Percentiles rank a stretch among this genome's conserved stretches.
Conservation (phyloP, 2,888 invertebrate genomes). For the Drosophila kuntzei region DNA sequence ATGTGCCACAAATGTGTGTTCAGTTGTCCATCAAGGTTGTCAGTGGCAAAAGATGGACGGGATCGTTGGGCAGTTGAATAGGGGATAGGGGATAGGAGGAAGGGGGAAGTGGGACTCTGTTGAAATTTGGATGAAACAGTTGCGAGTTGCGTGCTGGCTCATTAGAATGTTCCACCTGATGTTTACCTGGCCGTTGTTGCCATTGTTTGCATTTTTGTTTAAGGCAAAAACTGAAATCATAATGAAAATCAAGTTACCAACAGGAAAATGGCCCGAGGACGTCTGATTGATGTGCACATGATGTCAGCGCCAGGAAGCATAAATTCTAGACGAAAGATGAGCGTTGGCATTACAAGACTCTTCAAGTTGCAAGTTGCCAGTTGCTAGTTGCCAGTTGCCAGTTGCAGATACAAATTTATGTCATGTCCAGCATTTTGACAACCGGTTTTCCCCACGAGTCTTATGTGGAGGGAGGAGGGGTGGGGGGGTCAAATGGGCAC, state of each 20-base stretch:
- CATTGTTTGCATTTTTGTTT: constrained; percentile 36
- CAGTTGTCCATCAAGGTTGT: constrained; percentile 74
- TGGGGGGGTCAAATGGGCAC: constrained; percentile 49
- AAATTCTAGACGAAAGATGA: constrained; percentile 68
- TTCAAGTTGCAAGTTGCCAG: constrained; percentile 25
- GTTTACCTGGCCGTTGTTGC: constrained; percentile 20
- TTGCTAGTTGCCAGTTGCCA: constrained; percentile 29
- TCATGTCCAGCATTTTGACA: constrained; percentile 70
- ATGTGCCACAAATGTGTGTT: constrained; percentile 59
- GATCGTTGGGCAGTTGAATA: constrained; percentile 3
- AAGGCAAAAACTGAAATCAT: constrained; percentile 31
- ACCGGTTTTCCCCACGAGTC: constrained; percentile 51
- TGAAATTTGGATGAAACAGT: constrained; percentile 34
- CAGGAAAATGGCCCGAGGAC: neutral
- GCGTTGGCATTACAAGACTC: constrained; percentile 48
- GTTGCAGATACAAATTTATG: constrained; percentile 70
- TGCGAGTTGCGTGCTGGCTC: constrained; percentile 68
- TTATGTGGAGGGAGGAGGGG: neutral
- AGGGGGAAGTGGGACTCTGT: neutral
- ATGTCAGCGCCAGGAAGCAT: constrained; percentile 73
- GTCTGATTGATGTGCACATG: constrained; percentile 76
- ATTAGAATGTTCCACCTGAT: constrained; percentile 65
- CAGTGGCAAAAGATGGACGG: constrained; percentile 47
- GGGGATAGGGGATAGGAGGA: neutral
- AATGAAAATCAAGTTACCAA: constrained; percentile 61